Evolutionary conservation across 1,140 invertebrate species (phyloP), one percentile per base, ranked within the genome.

Genomic region (Zaprionus taronus): DNA sequence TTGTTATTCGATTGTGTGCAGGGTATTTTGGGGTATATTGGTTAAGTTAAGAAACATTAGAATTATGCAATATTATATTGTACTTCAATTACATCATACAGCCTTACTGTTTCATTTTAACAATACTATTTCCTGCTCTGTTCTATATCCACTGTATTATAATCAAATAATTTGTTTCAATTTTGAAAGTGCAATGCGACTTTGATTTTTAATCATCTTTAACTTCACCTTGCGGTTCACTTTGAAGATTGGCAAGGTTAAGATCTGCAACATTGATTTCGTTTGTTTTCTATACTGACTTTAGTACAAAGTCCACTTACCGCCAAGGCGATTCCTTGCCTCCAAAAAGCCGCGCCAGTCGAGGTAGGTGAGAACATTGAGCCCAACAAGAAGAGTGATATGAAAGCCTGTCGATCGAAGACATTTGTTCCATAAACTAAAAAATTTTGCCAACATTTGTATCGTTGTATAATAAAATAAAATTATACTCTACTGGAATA

Each of bases 1-100:
- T 78, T 75, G 57, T 68, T 67, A 41, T 65, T 34, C 64, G 64
- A 68, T 77, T 76, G 64, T 7, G 26, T 51, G 38, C 41, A 51
- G 66, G 68, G 77, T 83, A 73, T 34, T 7, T 14, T 9, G 20
- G 49, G 62, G 68, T 57, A 79, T 69, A 63, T 44, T 28, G 15
- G 3, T 24, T 22, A 0, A 14, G 12, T 38, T 11, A 15, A 4
- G 12, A 12, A 15, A 3, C 26, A 28, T 15, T 15, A 15, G 15
- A n/a, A 15, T 51, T 51, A 6, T 31, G 28, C 28, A 28, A 28
- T 28, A 31, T 31, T 31, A 31, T 31, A 31, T 31, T 31, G 28
- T 2, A 7, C 28, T 31, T 31, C 1, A 31, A 31, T 31, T 31
- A 31, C 28, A 31, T 31, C 28, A 31, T 9, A 31, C 28, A 31